A percentile compares a stretch with the other conserved stretches of the same genome.
These are phyloP conservation scores for Choristoneura rosaceana DNA, from an alignment of 2,888 invertebrate genomes.

Conservation along the genomic window DNA sequence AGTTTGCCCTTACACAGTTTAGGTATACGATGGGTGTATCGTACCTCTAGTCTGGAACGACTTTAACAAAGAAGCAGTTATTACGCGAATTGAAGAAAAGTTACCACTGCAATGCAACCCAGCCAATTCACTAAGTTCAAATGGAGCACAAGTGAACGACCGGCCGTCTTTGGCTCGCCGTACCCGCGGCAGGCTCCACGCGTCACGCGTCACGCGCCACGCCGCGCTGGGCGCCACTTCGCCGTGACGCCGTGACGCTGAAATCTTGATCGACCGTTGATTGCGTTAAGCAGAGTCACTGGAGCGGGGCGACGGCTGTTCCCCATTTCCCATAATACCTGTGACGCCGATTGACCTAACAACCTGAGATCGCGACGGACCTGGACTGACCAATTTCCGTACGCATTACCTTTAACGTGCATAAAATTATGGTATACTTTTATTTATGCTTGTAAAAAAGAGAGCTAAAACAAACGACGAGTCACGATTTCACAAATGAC, in stretches of 20 bases:
- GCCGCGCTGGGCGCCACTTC: background rate
- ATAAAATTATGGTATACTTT: background rate
- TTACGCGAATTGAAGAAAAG: background rate
- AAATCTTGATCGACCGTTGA: constrained; percentile 1
- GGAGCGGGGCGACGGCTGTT: background rate
- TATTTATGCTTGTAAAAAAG: too few species aligned
- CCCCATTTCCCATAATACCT: background rate
- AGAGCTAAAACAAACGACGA: background rate
- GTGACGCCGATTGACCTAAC: constrained; percentile 9
- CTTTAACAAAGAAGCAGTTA: background rate
- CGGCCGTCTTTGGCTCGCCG: constrained; percentile 1
- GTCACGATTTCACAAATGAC: background rate
- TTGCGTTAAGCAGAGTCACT: background rate
- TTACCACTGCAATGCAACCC: background rate
- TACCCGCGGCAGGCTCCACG: background rate
- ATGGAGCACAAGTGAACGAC: constrained; percentile 34
- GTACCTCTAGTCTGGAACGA: background rate
- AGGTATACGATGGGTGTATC: background rate
- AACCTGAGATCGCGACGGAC: constrained; percentile 28
- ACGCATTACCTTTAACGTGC: constrained; percentile 3
- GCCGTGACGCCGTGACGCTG: constrained; percentile 3
- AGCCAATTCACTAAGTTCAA: constrained; percentile 17
- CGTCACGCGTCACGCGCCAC: background rate
- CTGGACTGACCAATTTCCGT: too few species aligned
- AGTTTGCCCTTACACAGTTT: constrained; percentile 8